Evolutionary conservation across 2,797 vertebrate species (phyloP).

Genomic region (Labeo calbasu): DNA sequence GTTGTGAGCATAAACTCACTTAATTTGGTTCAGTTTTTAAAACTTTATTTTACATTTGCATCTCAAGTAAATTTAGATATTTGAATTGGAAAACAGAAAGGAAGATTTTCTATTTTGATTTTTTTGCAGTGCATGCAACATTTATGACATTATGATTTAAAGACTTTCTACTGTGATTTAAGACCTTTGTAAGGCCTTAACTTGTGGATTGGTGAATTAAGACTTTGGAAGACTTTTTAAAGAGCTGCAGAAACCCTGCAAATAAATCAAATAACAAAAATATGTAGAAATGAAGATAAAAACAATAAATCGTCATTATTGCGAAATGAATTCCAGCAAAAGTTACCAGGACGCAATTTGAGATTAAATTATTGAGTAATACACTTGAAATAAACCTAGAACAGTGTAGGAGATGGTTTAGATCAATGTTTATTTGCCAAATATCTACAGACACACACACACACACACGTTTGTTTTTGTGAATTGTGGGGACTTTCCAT

Average conservation of each 20-base stretch:
- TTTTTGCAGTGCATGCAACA: no score
- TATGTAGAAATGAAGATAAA: neutral
- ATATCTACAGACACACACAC: neutral
- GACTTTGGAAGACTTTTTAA: neutral
- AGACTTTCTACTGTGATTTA: no score
- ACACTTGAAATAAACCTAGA: neutral
- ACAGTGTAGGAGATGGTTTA: neutral
- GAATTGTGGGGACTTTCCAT: no score
- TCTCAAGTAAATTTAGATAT: neutral
- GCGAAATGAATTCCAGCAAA: neutral
- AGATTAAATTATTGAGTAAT: neutral
- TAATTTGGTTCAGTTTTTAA: neutral
- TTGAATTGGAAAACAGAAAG: neutral
- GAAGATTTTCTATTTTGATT: neutral
- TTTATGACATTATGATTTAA: neutral
- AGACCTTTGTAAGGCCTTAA: neutral
- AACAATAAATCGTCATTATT: neutral
- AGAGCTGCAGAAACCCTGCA: neutral
- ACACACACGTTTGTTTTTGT: no score
- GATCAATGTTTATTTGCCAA: neutral
- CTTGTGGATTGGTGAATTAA: neutral
- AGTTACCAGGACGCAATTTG: neutral
- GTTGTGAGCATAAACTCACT: neutral
- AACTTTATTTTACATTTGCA: no score
- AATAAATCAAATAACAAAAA: constrained; percentile 1